Percentiles rank a stretch among this genome's conserved stretches.
Evolutionary conservation across 2,113 vertebrate genomes (phyloP).

Genomic region (Nothoprocta perdicaria): DNA sequence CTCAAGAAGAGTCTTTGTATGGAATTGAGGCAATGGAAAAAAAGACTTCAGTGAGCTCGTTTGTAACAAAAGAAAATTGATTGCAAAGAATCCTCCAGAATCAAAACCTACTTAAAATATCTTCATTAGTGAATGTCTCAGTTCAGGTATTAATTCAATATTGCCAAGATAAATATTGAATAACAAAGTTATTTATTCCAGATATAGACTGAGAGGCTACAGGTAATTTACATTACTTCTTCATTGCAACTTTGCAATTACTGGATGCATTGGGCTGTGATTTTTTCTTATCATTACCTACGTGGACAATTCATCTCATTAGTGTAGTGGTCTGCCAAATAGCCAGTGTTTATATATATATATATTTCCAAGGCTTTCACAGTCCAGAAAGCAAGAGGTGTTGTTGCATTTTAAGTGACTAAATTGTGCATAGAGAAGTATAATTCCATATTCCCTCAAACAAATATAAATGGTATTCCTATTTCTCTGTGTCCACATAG

Average conservation of each 20-base stretch:
- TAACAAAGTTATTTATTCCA: neutral
- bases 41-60: neutral
- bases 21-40: neutral
- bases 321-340: neutral
- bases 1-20: neutral
- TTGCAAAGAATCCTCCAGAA: neutral
- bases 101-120: neutral
- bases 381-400: neutral
- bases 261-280: neutral
- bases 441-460: neutral
- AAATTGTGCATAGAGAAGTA: neutral
- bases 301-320: neutral
- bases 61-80: neutral
- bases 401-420: constrained; percentile 33
- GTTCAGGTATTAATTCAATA: neutral
- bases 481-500: neutral
- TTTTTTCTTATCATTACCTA: neutral
- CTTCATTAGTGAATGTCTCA: neutral
- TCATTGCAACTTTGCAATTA: neutral
- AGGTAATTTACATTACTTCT: neutral
- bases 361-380: neutral
- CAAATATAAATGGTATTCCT: neutral
- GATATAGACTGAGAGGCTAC: neutral
- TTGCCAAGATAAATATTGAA: neutral
- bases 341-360: neutral